Conservation (phyloP, 2,113 vertebrate genomes). For the Phyllostomus discolor region DNA sequence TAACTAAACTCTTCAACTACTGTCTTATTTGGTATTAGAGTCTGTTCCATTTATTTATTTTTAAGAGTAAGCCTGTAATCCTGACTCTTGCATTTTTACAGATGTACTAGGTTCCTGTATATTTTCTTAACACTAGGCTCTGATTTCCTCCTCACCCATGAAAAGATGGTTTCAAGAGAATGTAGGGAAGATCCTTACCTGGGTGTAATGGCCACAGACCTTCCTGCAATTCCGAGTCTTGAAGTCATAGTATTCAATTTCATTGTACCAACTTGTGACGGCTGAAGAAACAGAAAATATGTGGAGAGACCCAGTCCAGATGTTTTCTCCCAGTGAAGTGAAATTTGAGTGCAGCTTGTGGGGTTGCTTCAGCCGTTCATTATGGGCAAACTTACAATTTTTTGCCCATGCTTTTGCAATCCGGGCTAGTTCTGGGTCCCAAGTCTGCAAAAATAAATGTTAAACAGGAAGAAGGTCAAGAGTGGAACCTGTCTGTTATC, state of each 20-base stretch:
- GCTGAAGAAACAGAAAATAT: conserved; percentile 73
- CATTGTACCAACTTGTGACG: conserved; percentile 68
- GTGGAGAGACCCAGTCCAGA: conserved; percentile 74
- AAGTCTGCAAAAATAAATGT: conserved; percentile 73
- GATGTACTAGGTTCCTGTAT: background rate
- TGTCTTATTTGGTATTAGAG: background rate
- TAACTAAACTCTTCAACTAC: background rate
- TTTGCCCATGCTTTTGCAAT: conserved; percentile 77
- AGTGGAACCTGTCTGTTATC: background rate
- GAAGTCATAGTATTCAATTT: conserved; percentile 74
- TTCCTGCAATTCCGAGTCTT: background rate
- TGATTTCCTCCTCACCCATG: background rate
- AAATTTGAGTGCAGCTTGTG: conserved; percentile 75
- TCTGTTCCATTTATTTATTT: background rate
- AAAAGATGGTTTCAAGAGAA: background rate
- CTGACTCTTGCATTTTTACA: background rate
- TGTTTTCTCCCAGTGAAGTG: conserved; percentile 77
- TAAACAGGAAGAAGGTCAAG: background rate
- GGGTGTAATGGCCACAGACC: conserved; percentile 81
- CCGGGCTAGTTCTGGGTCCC: conserved; percentile 77
- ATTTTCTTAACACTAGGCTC: background rate
- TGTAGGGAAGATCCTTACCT: conserved; percentile 61
- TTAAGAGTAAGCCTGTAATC: background rate
- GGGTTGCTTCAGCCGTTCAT: conserved; percentile 8
- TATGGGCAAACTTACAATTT: conserved; percentile 77